Evolutionary conservation across 2,888 invertebrate genomes (phyloP).

Genomic region (Caenorhabditis imperialis): DNA sequence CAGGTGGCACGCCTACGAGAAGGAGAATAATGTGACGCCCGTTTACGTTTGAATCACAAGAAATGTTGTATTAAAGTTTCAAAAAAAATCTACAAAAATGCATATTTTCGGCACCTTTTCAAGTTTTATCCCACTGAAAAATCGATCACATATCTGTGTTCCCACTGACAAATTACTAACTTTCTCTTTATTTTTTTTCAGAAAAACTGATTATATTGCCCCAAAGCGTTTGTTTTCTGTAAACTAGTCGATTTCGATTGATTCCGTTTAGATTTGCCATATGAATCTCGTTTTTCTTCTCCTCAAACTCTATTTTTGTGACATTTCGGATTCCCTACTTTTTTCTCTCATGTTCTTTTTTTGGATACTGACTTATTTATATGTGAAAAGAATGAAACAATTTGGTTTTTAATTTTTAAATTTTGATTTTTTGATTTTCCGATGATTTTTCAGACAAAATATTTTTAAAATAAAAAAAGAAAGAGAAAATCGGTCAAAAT

Average conservation of each 20-base stretch:
- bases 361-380: no score
- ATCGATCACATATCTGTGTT: background rate
- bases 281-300: constrained; percentile 15
- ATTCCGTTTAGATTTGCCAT: constrained; percentile 20
- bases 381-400: no score
- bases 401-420: background rate
- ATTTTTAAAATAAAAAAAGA: constrained; percentile 5
- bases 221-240: background rate
- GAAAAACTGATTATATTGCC: background rate
- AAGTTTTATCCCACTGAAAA: background rate
- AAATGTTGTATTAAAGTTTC: constrained; percentile 10
- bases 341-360: background rate
- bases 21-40: constrained; percentile 79
- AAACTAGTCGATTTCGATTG: constrained; percentile 1
- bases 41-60: constrained; percentile 66
- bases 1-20: constrained; percentile 86
- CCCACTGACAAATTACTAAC: background rate
- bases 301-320: no score
- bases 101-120: background rate
- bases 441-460: background rate
- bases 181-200: background rate
- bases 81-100: no score
- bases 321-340: no score
- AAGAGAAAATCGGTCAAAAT: no score
- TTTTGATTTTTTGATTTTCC: background rate